Evolutionary conservation across 1,140 invertebrate genomes (phyloP).

Genomic region (Atopsyche davidsoni): DNA sequence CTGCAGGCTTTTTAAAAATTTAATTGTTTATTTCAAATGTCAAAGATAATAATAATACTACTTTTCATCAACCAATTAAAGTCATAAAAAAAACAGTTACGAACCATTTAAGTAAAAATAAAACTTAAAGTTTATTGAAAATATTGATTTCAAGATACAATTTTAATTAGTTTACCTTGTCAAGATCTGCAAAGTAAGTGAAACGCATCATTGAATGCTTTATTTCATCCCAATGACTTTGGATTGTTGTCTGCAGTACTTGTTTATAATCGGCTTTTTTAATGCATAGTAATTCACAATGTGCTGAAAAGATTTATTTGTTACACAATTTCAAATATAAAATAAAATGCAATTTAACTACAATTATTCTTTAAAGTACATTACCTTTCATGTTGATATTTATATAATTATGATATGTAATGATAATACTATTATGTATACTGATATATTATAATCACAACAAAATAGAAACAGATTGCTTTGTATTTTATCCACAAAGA

Average conservation of each 20-base stretch:
- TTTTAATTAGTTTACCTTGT: constrained; percentile 37
- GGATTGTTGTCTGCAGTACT: constrained; percentile 47
- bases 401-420: background rate
- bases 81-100: background rate
- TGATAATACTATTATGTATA: background rate
- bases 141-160: background rate
- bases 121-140: background rate
- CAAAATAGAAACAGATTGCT: background rate
- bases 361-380: constrained; percentile 15
- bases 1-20: background rate
- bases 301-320: constrained; percentile 34
- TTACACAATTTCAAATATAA: background rate
- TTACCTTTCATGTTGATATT: background rate
- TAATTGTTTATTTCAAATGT: background rate
- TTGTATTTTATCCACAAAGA: too few species aligned
- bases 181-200: constrained; percentile 58
- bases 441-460: background rate
- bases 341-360: background rate
- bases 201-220: constrained; percentile 53
- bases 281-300: constrained; percentile 49
- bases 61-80: background rate
- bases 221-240: constrained; percentile 55
- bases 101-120: background rate
- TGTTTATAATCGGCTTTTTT: constrained; percentile 52
- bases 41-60: background rate